A percentile compares a stretch with the other conserved stretches of the same genome.
phyloP scores from a whole-genome alignment of 2,113 vertebrate genomes.

The Hymenochirus boettgeri region DNA sequence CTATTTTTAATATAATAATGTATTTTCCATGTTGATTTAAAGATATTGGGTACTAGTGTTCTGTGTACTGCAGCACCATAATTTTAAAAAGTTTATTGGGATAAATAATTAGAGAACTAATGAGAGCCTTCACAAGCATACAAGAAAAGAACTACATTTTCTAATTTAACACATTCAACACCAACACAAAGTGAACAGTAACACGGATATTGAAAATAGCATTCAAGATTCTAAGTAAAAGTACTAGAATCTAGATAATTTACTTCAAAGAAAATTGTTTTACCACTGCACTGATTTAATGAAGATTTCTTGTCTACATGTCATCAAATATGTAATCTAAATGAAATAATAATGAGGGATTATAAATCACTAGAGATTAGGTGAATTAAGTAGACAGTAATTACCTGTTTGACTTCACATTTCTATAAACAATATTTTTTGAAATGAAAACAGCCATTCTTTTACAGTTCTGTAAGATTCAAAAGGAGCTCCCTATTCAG shows the following conservation, averaged over 20 bases:
- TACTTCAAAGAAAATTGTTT: conserved; percentile 19
- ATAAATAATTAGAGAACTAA: too few species aligned
- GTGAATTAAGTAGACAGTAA: conserved; percentile 34
- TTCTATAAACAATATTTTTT: conserved; percentile 28
- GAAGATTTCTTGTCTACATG: conserved; percentile 34
- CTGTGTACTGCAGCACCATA: too few species aligned
- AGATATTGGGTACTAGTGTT: too few species aligned
- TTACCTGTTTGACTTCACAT: conserved; percentile 39
- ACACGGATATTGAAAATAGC: too few species aligned
- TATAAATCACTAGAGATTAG: conserved; percentile 25
- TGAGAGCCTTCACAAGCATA: too few species aligned
- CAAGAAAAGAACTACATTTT: too few species aligned
- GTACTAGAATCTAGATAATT: conserved; percentile 10
- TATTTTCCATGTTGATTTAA: too few species aligned
- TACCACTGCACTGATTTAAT: conserved; percentile 23
- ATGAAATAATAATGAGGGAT: conserved; percentile 39
- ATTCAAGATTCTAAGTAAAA: too few species aligned
- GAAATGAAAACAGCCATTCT: conserved; percentile 28
- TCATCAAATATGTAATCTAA: conserved; percentile 30
- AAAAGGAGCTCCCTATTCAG: conserved; percentile 24
- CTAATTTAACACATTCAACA: too few species aligned
- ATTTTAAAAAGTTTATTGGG: too few species aligned
- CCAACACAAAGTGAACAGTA: too few species aligned
- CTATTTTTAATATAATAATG: too few species aligned
- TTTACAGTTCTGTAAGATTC: conserved; percentile 30